Evolutionary conservation across 2,113 vertebrate species (phyloP), one percentile per base, ranked within the genome.

Genomic region (Eolophus roseicapilla): DNA sequence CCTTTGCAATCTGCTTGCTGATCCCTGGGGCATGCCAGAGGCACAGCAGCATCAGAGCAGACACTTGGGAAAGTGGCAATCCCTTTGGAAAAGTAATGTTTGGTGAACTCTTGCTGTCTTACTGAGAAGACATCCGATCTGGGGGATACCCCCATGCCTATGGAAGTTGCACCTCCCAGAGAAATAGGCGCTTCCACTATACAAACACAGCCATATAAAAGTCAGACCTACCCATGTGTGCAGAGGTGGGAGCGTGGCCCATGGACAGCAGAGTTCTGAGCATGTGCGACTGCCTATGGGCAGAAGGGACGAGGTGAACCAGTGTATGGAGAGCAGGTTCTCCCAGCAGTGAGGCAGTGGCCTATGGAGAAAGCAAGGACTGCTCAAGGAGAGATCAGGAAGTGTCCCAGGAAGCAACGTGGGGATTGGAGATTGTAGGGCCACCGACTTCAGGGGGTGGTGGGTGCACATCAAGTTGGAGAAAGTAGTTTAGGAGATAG

Each of bases 191-290:
- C 3, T 46, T 70, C 46, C 39, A 21, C 24, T 21, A 4, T 28
- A 19, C 39, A 63, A 41, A 9, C 69, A 44, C 17, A 64, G n/a
- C 21, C 44, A 27, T 1, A 10, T 1, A 10, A 3, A 62, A 41
- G 17, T 16, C 46, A 64, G 16, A 2, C 0, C 5, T 76, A 44
- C 1, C 46, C 74, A 4, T 0, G 1, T 1, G 2, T 7, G 16
- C 6, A 23, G 44, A 20, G 19, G 4, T 15, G 63, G 43, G 29
- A 47, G 24, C 60, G 25, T 1, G 11, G 37, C 21, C 49, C 28
- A 19, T 0, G 13, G 65, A 62, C 46, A 65, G 28, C 0, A 0
- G 20, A 25, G 21, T 2, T 29, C 60, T 31, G 43, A 28, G 75
- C n/a, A 12, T 28, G 5, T 44, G 83, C 43, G 41, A 17, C 11